Conservation (phyloP, 2,888 invertebrate species). For the Cosmia trapezina region DNA sequence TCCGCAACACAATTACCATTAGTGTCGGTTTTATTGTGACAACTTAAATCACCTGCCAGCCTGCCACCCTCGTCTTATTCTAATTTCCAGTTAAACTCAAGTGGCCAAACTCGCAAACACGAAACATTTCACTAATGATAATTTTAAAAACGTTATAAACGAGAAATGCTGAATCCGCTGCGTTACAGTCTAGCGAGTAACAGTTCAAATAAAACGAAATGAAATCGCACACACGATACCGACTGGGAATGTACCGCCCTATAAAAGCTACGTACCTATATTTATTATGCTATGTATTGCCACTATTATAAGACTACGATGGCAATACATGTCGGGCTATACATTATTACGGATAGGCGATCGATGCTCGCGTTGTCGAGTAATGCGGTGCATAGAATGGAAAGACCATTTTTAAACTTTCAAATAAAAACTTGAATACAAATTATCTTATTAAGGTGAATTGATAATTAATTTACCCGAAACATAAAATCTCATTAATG, state of each 20-base stretch:
- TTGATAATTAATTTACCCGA: constrained; percentile 9
- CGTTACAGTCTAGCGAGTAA: constrained; percentile 72
- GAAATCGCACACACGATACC: constrained; percentile 74
- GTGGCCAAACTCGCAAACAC: constrained; percentile 54
- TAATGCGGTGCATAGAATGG: constrained; percentile 12
- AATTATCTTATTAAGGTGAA: not conserved
- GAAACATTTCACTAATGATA: constrained; percentile 64
- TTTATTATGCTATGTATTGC: constrained; percentile 70
- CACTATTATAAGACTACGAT: constrained; percentile 74
- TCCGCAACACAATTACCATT: constrained; percentile 72
- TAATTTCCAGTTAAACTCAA: constrained; percentile 63
- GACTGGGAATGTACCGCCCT: constrained; percentile 66
- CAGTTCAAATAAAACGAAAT: constrained; percentile 81
- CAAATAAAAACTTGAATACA: not conserved
- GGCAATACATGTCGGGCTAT: constrained; percentile 73
- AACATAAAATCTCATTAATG: constrained; percentile 16
- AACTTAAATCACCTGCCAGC: constrained; percentile 72
- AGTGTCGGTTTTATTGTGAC: constrained; percentile 72
- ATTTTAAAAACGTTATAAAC: constrained; percentile 64
- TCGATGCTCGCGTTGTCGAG: constrained; percentile 52
- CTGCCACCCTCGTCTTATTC: constrained; percentile 67
- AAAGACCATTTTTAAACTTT: not conserved
- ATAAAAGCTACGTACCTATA: constrained; percentile 68
- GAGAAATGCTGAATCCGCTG: constrained; percentile 59
- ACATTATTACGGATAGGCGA: constrained; percentile 71